A percentile compares a stretch with the other conserved stretches of the same genome.
phyloP scores from a whole-genome alignment of 2,888 invertebrate species.

The Heterodera filipjevi region DNA sequence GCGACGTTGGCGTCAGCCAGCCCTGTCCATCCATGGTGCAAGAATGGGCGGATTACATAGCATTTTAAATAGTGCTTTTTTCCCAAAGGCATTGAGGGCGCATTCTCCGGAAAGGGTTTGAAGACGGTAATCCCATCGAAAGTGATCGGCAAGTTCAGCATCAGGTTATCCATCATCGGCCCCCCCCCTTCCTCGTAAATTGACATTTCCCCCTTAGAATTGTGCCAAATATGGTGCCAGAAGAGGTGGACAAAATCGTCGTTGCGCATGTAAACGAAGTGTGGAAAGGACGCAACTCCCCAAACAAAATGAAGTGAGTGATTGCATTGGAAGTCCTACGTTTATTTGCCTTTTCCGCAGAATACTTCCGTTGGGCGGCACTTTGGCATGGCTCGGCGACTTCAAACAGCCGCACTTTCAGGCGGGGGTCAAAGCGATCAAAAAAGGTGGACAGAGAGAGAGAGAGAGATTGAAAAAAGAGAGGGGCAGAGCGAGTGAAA shows the following conservation, averaged over 20 bases:
- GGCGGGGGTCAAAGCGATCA: constrained; percentile 75
- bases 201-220: constrained; percentile 71
- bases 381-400: constrained; percentile 89
- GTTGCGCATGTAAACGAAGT: constrained; percentile 76
- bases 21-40: constrained; percentile 83
- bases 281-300: constrained; percentile 76
- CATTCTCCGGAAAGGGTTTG: constrained; percentile 87
- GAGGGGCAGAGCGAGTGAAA: neutral
- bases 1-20: constrained; percentile 93
- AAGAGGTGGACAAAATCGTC: constrained; percentile 77
- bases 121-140: constrained; percentile 73
- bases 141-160: constrained; percentile 94
- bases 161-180: constrained; percentile 68
- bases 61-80: neutral
- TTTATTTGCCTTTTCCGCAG: neutral
- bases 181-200: neutral
- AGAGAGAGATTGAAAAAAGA: constrained; percentile 25
- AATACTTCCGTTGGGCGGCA: constrained; percentile 33
- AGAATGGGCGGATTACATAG: neutral
- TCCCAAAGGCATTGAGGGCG: constrained; percentile 79
- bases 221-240: constrained; percentile 90
- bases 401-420: constrained; percentile 88
- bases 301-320: constrained; percentile 80
- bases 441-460: constrained; percentile 67
- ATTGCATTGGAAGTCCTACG: neutral